phyloP scores from a whole-genome alignment of 2,113 vertebrate species.

The Acanthisitta chloris region DNA sequence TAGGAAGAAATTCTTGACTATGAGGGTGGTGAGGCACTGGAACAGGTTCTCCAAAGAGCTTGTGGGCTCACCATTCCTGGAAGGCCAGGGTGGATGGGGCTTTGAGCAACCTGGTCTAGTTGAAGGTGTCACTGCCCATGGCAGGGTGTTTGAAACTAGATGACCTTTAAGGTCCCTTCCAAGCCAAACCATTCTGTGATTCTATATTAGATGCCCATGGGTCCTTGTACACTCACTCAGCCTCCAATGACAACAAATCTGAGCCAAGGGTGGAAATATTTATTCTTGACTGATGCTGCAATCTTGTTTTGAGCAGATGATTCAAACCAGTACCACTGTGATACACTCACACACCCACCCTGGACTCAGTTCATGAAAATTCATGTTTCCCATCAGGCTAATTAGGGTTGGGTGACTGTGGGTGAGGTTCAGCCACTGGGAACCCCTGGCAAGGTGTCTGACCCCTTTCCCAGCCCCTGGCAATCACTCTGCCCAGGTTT shows the following conservation, averaged over 20 bases:
- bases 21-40: neutral
- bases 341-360: neutral
- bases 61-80: neutral
- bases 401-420: neutral
- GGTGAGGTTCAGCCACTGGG: neutral
- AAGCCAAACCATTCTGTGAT: neutral
- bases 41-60: neutral
- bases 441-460: neutral
- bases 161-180: neutral
- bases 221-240: rapidly evolving
- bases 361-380: neutral
- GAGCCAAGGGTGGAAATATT: neutral
- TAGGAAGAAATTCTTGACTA: neutral
- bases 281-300: neutral
- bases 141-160: neutral
- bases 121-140: neutral
- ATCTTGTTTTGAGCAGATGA: rapidly evolving
- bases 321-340: neutral
- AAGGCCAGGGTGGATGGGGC: neutral
- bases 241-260: neutral
- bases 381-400: neutral
- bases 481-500: neutral
- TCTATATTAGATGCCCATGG: rapidly evolving
- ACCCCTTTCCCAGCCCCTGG: neutral
- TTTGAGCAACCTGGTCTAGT: neutral